A percentile compares a stretch with the other conserved stretches of the same genome.
phyloP scores from a whole-genome alignment of 2,113 vertebrate species.

The Rhodinocichla rosea region DNA sequence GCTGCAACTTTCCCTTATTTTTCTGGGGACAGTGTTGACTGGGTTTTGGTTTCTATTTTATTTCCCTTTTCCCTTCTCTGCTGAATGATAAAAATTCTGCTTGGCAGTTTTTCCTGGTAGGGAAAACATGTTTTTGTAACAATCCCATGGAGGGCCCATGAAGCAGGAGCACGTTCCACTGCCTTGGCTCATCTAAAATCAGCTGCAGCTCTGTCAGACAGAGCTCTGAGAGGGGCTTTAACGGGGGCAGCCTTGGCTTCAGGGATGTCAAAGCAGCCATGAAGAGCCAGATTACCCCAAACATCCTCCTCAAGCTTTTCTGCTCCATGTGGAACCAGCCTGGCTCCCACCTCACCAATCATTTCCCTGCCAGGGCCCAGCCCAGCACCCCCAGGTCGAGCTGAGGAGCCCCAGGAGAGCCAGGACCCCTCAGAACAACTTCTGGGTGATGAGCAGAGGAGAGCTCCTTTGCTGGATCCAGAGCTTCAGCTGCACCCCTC shows the following conservation, averaged over 20 bases:
- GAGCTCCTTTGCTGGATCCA: neutral
- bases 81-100: neutral
- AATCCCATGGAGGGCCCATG: neutral
- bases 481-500: neutral
- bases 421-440: neutral
- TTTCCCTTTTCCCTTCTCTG: neutral
- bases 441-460: neutral
- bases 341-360: neutral
- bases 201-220: neutral
- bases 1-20: neutral
- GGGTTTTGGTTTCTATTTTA: neutral
- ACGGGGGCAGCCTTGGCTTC: neutral
- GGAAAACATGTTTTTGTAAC: neutral
- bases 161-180: neutral
- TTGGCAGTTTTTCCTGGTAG: neutral
- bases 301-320: neutral
- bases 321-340: neutral
- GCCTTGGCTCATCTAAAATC: neutral
- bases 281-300: neutral
- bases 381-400: fast-evolving
- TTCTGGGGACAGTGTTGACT: neutral
- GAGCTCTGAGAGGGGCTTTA: neutral
- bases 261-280: neutral
- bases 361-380: neutral
- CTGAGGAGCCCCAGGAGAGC: neutral